Conservation (phyloP, 2,888 invertebrate genomes). For the Stomorhina lunata region DNA sequence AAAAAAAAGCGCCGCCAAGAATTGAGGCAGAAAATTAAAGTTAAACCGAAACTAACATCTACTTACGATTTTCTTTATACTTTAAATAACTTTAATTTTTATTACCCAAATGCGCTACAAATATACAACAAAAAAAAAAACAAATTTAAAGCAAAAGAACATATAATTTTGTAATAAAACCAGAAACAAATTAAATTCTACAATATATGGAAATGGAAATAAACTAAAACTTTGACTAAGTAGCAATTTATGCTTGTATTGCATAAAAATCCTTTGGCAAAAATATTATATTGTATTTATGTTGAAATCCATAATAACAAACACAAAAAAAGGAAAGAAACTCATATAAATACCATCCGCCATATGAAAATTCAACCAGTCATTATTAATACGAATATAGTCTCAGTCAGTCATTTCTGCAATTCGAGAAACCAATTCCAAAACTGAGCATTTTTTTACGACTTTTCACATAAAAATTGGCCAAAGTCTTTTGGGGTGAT, state of each 20-base stretch:
- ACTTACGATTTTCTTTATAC: conserved; percentile 43
- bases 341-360: background rate
- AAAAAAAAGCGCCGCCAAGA: conserved; percentile 31
- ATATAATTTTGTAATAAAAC: conserved; percentile 39
- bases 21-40: conserved; percentile 57
- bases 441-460: conserved; percentile 54
- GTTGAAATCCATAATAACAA: conserved; percentile 47
- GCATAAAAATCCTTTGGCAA: background rate
- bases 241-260: conserved; percentile 33
- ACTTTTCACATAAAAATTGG: conserved; percentile 57
- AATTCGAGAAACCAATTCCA: conserved; percentile 24
- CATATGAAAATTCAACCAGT: too few relatives aligned
- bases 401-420: background rate
- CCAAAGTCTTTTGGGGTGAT: conserved; percentile 15
- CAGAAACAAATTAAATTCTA: conserved; percentile 48
- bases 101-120: conserved; percentile 32
- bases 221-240: conserved; percentile 24
- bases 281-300: conserved; percentile 22
- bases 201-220: conserved; percentile 29
- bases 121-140: background rate
- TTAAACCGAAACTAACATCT: conserved; percentile 34
- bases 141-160: background rate
- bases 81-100: conserved; percentile 62
- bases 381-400: background rate
- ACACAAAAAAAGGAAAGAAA: conserved; percentile 20